Conservation (phyloP, 2,113 vertebrate genomes). For the Gulo gulo region DNA sequence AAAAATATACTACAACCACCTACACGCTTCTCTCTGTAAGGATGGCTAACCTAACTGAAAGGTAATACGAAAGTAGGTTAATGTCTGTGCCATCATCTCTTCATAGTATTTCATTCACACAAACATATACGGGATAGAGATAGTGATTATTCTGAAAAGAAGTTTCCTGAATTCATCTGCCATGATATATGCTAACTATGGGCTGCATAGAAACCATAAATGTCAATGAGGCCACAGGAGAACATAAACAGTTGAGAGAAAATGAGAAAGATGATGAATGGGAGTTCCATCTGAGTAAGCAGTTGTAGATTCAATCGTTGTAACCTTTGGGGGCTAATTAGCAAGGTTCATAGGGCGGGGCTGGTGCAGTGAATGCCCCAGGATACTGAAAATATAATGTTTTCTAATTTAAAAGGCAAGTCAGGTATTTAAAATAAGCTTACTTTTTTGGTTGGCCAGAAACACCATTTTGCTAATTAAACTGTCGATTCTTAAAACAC, state of each 20-base stretch:
- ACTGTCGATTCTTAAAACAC: neutral
- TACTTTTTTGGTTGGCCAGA: conserved; percentile 12
- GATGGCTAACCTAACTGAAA: neutral
- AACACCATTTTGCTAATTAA: conserved; percentile 37
- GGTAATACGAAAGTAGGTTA: neutral
- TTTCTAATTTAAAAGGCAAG: conserved; percentile 50
- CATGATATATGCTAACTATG: neutral
- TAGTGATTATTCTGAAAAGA: neutral
- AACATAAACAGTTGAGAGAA: neutral
- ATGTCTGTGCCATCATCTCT: neutral
- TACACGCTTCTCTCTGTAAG: neutral
- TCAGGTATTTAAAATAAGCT: conserved; percentile 21
- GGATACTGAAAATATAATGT: conserved; percentile 6
- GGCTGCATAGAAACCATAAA: neutral
- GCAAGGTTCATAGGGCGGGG: neutral
- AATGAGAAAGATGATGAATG: neutral
- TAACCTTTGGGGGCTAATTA: conserved; percentile 57
- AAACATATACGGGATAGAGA: neutral
- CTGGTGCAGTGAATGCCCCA: neutral
- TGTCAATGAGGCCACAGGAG: neutral
- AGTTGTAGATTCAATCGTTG: neutral
- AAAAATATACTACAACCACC: neutral
- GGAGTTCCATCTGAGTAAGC: neutral
- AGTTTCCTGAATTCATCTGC: neutral
- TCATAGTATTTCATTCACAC: neutral